Conservation (phyloP, 2,113 vertebrate species). For the Semnornis frantzii region DNA sequence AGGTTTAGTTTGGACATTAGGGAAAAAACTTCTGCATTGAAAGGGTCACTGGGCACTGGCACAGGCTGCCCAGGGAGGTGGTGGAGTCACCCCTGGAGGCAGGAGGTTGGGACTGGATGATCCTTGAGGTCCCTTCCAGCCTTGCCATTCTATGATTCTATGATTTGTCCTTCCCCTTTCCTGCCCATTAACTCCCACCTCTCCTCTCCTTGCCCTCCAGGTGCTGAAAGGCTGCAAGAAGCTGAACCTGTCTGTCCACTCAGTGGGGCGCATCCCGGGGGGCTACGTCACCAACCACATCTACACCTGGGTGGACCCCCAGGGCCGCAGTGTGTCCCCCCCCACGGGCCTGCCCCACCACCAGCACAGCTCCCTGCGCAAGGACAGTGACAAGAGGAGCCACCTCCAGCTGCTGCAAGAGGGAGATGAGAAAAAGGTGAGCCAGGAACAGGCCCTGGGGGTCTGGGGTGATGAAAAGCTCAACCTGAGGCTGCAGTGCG, state of each 20-base stretch:
- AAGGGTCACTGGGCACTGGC: too few species aligned
- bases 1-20: too few species aligned
- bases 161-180: neutral
- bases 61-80: too few species aligned
- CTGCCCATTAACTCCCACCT: neutral
- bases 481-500: too few species aligned
- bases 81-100: too few species aligned
- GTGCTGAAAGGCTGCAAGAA: constrained; percentile 97
- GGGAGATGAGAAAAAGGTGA: constrained; percentile 96
- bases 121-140: too few species aligned
- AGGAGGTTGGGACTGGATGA: too few species aligned
- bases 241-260: constrained; percentile 88
- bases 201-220: constrained; percentile 63
- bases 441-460: neutral
- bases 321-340: constrained; percentile 90
- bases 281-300: constrained; percentile 97
- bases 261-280: constrained; percentile 90
- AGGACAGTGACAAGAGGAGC: constrained; percentile 85
- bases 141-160: too few species aligned
- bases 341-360: constrained; percentile 84
- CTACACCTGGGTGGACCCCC: constrained; percentile 97
- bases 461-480: too few species aligned
- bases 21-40: too few species aligned
- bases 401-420: constrained; percentile 92
- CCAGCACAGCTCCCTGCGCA: constrained; percentile 79